Base-by-base conservation (phyloP, 2,797 vertebrate species). In the Arctocebus calabarensis region DNA sequence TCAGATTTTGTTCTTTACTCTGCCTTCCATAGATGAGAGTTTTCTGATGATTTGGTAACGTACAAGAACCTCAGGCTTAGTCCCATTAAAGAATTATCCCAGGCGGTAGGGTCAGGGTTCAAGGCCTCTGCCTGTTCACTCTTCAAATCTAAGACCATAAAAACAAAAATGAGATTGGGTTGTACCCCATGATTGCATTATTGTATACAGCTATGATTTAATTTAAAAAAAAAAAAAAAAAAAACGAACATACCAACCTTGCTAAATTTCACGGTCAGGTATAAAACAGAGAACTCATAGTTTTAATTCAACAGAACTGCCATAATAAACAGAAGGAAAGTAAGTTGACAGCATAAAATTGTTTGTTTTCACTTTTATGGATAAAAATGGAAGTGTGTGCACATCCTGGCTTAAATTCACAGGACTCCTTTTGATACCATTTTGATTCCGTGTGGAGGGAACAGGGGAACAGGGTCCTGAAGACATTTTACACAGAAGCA, bases 401-500 rank as follows among this genome's bases (percentile, higher is more conserved):
- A 37, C 88, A 25, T 52, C 61, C 12, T 68, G 43, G 6, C 17
- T 73, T 71, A 84, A 48, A 19, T 17, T 19, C 29, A 0, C 7
- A 23, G 20, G 59, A 12, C 19, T 20, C 17, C 40, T 66, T 52
- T 25, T 14, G 9, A 68, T 22, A 23, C 27, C 0, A 20, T 81
- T 48, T 34, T 1, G 11, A 11, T 9, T 45, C 74, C 2, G 1
- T 14, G 5, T 22, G 19, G 27, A 5, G 11, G 1, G 0, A 17
- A 2, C 29, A 11, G 12, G 10, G 59, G 23, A 17, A 2, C 7
- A 34, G 43, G 29, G 27, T 48, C n/a, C 40, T 62, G 68, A 83
- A 55, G 32, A 14, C 22, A 7, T 32, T 52, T 81, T 20, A 16
- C 52, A 27, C 14, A 40, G 29, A 25, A 37, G 32, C 27, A 22